Base-by-base conservation (phyloP, 2,888 invertebrate species). In the Tenthredo distinguenda region DNA sequence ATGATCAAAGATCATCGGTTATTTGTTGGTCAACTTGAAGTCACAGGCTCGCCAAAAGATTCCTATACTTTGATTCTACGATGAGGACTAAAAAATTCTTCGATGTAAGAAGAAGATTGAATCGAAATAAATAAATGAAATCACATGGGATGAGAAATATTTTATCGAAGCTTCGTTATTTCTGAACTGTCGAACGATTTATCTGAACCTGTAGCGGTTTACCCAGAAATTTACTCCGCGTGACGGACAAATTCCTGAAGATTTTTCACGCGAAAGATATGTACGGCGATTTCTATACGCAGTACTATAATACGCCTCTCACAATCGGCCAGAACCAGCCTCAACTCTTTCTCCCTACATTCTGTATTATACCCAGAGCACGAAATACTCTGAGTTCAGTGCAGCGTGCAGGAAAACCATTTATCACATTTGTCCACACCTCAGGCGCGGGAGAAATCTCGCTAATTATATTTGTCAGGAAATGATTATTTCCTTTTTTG, bases 371-470 rank as follows among this genome's bases (percentile, higher is more conserved):
- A 77, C 77, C 5, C 21, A 50, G 47, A 62, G n/a, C 26, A 62
- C 31, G 62, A 31, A 50, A 81, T 58, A 81, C 81, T 65, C 21
- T 9, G 43, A 81, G 81, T 81, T 26, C 81, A 81, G 21, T 40
- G 81, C 81, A 62, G 81, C 81, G 55, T 50, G 77, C 40, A n/a
- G 21, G 62, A 55, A 81, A 81, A 62, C 62, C n/a, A 81, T 81
- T 81, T 26, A 50, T 81, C 62, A 81, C 81, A 58, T 81, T 62
- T 18, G 37, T 62, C 81, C 62, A 81, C 62, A 81, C 26, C 81
- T 15, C 31, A 31, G 21, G 40, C 72, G 26, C 40, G n/a, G 68
- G 31, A 68, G 31, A 68, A 74, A 74, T 43, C 81, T 37, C 62
- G 21, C 50, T 77, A 31, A 55, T 77, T 55, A 31, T 50, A 37